Evolutionary conservation across 2,888 invertebrate genomes (phyloP), one percentile per base, ranked within the genome.

Genomic region (Pimpla rufipes): DNA sequence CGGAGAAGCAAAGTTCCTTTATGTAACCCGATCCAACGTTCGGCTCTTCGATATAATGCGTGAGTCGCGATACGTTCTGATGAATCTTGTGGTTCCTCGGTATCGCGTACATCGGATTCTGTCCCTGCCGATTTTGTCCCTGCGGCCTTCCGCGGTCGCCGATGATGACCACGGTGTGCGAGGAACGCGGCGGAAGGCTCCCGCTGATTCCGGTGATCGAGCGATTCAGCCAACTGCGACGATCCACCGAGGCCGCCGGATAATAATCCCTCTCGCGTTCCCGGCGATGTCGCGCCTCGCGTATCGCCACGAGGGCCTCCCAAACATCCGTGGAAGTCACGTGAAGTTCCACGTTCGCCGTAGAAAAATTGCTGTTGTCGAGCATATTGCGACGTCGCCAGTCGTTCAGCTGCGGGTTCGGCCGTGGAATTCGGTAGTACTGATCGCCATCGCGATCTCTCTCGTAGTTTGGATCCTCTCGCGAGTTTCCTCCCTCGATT

Each of bases 1-100:
- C 94, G 0, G 98, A 98, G 93, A 98, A 98, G 89, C 97, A 97
- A 62, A 98, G 94, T 91, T 98, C 99, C 93, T 99, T 99, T 77
- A 99, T 98, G 89, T 97, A 98, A 0, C 98, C 98, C 86, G 96
- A 96, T 0, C 98, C 98, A 13, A 97, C 97, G 90, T 97, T 98
- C 0, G 97, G 96, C 92, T 99, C 98, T 89, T 97, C 96, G 8
- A 96, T 95, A 90, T 95, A 98, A 93, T 97, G 97, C 6, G 98
- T 96, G 68, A 99, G 95, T 59, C 98, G 95, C 13, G 96, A 96
- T 21, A 95, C 94, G 93, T 98, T 98, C 88, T 95, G 95, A 64
- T 96, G 94, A 79, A 97, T 95, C 88, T 94, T 94, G 83, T 94
- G 93, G 81, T 93, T 93, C 1, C 92, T 88, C 0, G 92, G 92